These are phyloP conservation scores for Drosophila neotestacea DNA, from an alignment of 2,888 invertebrate genomes.

Conservation along the genomic window DNA sequence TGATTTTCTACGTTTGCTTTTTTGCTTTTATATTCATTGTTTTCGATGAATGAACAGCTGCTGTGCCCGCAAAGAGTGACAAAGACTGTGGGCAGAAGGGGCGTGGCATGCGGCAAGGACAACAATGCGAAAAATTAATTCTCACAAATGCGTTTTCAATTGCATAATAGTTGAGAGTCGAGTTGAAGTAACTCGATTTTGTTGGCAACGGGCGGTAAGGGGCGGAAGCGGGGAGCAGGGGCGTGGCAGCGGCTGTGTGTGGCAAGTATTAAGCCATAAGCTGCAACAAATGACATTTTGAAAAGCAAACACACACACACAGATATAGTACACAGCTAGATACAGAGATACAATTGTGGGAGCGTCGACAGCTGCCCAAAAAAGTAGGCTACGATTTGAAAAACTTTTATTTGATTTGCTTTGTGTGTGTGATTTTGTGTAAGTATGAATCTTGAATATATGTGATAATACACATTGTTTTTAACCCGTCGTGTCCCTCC, in stretches of 20 bases:
- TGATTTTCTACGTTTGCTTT: conserved; percentile 57
- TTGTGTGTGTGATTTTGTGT: conserved; percentile 17
- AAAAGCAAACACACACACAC: conserved; percentile 15
- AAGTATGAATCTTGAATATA: conserved; percentile 17
- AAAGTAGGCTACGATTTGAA: conserved; percentile 45
- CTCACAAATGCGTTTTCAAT: conserved; percentile 58
- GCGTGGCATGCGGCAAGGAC: conserved; percentile 23
- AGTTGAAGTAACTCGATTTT: conserved; percentile 32
- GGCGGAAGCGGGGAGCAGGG: not conserved
- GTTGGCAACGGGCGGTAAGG: not conserved
- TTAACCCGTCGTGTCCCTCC: not conserved
- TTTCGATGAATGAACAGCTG: conserved; percentile 60
- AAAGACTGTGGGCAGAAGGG: conserved; percentile 2
- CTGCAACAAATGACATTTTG: conserved; percentile 65
- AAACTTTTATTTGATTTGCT: not conserved
- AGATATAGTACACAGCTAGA: too few species aligned
- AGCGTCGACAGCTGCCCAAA: conserved; percentile 37
- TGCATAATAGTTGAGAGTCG: conserved; percentile 21
- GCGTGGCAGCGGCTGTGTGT: conserved; percentile 23
- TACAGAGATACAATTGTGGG: too few species aligned
- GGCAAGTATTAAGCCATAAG: conserved; percentile 63
- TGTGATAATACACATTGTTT: conserved; percentile 38
- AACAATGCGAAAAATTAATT: conserved; percentile 54
- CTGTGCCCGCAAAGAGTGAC: conserved; percentile 38
- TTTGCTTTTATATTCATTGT: conserved; percentile 60